Evolutionary conservation across 2,888 invertebrate species (phyloP), one percentile per base, ranked within the genome.

Genomic region (Agapostemon virescens): DNA sequence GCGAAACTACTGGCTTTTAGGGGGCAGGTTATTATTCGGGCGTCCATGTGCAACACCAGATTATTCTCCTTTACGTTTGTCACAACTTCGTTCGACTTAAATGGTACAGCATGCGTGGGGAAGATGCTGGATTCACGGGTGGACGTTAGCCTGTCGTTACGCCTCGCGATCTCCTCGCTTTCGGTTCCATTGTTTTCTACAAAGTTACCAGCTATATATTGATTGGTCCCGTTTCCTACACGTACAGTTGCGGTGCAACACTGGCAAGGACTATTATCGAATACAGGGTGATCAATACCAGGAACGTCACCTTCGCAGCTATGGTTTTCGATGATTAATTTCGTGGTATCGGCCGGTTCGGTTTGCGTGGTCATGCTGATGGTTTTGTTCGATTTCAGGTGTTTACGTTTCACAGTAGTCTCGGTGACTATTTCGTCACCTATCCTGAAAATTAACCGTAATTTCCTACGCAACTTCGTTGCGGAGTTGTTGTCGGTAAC

Each of bases 371-470:
- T 30, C 0, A 2, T 45, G 23, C 70, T 72, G 4, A 52, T 15
- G 0, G 2, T 17, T 4, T 1, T 23, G 6, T 17, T 23, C 7
- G 2, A 11, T 5, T 68, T 75, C 30, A 89, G 68, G 38, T 90
- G 77, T 64, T 88, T 90, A 1, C 85, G 84, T 45, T 87, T 84
- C 7, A 90, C 38, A 0, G 23, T 58, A 1, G 84, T 84, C n/a
- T 85, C 77, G 0, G 82, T 78, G 1, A 89, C 84, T 2, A 88
- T 72, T 70, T 89, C 89, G 0, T 81, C 45, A 0, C 89, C 90
- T 20, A 91, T 86, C 67, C 82, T 90, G 0, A 91, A 63, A 4
- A 77, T 85, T 11, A 90, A 38, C 2, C 66, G 76, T 7, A 80
- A 11, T 4, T 45, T 64, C 2, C 23, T 58, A 1, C 52, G 30